A percentile compares a stretch with the other conserved stretches of the same genome.
phyloP scores from a whole-genome alignment of 2,113 vertebrate genomes.

The Tetraodon nigroviridis region DNA sequence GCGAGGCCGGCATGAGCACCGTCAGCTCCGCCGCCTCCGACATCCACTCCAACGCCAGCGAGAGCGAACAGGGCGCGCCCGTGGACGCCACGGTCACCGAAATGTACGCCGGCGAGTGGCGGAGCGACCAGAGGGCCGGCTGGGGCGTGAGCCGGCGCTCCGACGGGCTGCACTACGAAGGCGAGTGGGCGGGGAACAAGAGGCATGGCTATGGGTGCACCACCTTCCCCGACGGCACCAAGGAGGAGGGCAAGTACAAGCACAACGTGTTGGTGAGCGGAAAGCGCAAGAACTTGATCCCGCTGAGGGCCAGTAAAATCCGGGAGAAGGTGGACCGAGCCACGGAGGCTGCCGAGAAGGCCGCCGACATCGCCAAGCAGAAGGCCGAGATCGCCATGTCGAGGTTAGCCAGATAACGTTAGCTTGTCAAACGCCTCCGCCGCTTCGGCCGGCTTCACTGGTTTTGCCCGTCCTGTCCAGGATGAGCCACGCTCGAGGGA shows the following conservation, averaged over 20 bases:
- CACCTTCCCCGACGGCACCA: slow-evolving; percentile 93
- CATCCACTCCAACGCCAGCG: slow-evolving; percentile 94
- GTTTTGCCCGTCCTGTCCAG: slow-evolving; percentile 63
- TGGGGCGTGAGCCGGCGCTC: slow-evolving; percentile 93
- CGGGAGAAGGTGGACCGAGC: slow-evolving; percentile 97
- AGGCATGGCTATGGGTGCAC: slow-evolving; percentile 96
- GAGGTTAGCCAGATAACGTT: slow-evolving; percentile 70
- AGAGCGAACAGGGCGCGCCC: slow-evolving; percentile 86
- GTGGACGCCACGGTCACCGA: slow-evolving; percentile 96
- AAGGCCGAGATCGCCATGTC: slow-evolving; percentile 96
- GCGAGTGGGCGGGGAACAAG: slow-evolving; percentile 92
- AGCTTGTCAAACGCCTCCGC: too few species aligned
- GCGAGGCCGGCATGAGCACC: slow-evolving; percentile 94
- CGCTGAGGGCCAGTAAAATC: slow-evolving; percentile 93
- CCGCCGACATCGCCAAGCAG: slow-evolving; percentile 92
- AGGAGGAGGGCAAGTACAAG: slow-evolving; percentile 99
- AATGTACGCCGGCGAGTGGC: slow-evolving; percentile 93
- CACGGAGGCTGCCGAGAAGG: slow-evolving; percentile 86
- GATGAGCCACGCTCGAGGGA: slow-evolving; percentile 92
- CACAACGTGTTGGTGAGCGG: slow-evolving; percentile 93
- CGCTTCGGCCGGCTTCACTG: too few species aligned
- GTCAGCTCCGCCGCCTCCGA: slow-evolving; percentile 95
- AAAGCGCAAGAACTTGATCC: slow-evolving; percentile 96
- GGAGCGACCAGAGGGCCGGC: slow-evolving; percentile 88
- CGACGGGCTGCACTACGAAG: slow-evolving; percentile 89